Conservation (phyloP, 2,888 invertebrate genomes). For the Caenorhabditis sulstoni region DNA sequence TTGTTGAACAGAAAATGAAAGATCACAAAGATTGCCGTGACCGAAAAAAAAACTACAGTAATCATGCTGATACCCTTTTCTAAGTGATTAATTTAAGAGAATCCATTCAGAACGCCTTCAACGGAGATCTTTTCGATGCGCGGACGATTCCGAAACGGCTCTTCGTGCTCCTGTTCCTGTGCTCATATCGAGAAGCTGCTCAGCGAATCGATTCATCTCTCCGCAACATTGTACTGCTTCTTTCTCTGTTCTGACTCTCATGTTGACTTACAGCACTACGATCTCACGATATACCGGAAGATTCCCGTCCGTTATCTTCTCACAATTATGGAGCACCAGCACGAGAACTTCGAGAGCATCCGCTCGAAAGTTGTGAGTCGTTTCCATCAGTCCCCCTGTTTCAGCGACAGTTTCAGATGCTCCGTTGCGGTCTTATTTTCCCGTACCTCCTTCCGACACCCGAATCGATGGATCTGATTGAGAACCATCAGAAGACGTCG, state of each 20-base stretch:
- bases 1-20: too few species aligned
- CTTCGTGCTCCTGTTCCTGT: conserved; percentile 50
- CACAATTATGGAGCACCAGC: conserved; percentile 61
- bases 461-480: conserved; percentile 49
- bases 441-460: conserved; percentile 67
- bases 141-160: conserved; percentile 42
- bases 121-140: conserved; percentile 53
- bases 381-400: background rate
- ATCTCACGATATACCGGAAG: conserved; percentile 43
- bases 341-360: conserved; percentile 34
- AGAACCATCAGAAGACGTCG: conserved; percentile 18
- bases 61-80: too few species aligned
- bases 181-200: conserved; percentile 52
- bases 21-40: too few species aligned
- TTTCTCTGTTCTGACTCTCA: too few species aligned
- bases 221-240: conserved; percentile 3
- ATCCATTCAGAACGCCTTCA: conserved; percentile 48
- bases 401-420: conserved; percentile 43
- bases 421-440: conserved; percentile 49
- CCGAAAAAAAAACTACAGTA: too few species aligned
- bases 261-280: conserved; percentile 53
- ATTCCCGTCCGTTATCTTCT: conserved; percentile 67
- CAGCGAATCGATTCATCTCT: conserved; percentile 36
- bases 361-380: conserved; percentile 54
- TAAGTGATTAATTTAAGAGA: too few species aligned